These are phyloP conservation scores for Hydrozoanthus gracilis DNA, from an alignment of 92 coral and sea anemone species.

Conservation along the genomic window DNA sequence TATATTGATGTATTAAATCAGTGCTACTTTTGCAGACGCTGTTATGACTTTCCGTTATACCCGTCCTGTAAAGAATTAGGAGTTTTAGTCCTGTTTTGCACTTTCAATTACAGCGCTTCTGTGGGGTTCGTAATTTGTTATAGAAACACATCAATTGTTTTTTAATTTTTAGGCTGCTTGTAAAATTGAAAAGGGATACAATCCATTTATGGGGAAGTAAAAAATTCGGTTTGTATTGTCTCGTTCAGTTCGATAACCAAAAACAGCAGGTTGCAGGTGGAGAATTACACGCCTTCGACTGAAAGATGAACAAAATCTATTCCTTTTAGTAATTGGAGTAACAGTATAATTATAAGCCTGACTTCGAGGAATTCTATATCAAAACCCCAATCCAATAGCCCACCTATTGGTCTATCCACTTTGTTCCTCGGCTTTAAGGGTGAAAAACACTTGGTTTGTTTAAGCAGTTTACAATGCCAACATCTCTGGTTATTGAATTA, in stretches of 20 bases:
- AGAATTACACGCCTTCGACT: not conserved
- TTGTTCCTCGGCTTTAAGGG: not conserved
- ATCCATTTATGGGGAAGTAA: conserved; percentile 47
- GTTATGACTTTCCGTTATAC: too few relatives aligned
- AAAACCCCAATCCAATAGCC: not conserved
- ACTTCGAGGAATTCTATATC: not conserved
- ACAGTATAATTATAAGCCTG: not conserved
- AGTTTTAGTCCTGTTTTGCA: too few relatives aligned
- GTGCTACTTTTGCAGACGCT: too few relatives aligned
- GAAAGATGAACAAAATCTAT: not conserved
- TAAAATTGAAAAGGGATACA: not conserved
- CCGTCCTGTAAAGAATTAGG: too few relatives aligned
- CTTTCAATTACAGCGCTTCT: too few relatives aligned
- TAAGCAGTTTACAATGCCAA: not conserved
- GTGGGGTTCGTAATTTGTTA: too few relatives aligned
- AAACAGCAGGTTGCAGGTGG: not conserved
- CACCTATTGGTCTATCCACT: not conserved
- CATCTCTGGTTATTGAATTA: not conserved
- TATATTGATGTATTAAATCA: too few relatives aligned
- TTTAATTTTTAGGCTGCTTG: not conserved
- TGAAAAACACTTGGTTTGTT: not conserved
- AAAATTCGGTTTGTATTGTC: conserved; percentile 40
- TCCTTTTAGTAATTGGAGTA: not conserved
- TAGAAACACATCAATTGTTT: not conserved
- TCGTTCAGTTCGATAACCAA: conserved; percentile 40